These are phyloP conservation scores for Bombus terrestris DNA, from an alignment of 1,140 invertebrate genomes.

Conservation along the genomic window DNA sequence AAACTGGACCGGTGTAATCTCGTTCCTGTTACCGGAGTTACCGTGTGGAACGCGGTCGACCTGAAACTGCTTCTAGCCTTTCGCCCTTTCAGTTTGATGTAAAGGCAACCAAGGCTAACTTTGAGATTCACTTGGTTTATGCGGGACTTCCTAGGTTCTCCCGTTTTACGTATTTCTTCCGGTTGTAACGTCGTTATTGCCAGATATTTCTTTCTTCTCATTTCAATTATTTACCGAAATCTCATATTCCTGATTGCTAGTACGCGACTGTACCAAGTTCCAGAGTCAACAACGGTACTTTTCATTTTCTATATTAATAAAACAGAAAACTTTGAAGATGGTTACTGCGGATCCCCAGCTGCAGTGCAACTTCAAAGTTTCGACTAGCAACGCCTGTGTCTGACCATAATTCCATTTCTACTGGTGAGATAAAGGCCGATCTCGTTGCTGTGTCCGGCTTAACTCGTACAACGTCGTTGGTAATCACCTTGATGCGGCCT, in stretches of 20 bases:
- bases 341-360: not conserved
- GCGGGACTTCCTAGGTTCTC: too few relatives aligned
- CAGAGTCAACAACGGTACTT: not conserved
- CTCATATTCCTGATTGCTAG: too few relatives aligned
- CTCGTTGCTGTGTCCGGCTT: not conserved
- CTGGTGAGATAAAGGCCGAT: not conserved
- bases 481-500: constrained; percentile 40
- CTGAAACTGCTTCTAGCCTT: not conserved
- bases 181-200: not conserved
- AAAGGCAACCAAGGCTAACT: not conserved
- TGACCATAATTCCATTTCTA: constrained; percentile 19
- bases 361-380: not conserved
- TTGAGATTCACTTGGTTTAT: not conserved
- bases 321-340: not conserved
- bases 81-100: not conserved
- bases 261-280: too few relatives aligned
- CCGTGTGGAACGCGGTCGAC: not conserved
- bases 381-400: not conserved
- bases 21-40: constrained; percentile 10
- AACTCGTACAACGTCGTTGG: not conserved
- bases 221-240: too few relatives aligned
- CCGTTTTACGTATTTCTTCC: not conserved
- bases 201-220: not conserved
- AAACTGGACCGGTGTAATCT: constrained; percentile 13
- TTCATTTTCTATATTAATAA: not conserved